A percentile compares a stretch with the other conserved stretches of the same genome.
phyloP scores from a whole-genome alignment of 2,113 vertebrate species.

The Psilopogon haemacephalus region DNA sequence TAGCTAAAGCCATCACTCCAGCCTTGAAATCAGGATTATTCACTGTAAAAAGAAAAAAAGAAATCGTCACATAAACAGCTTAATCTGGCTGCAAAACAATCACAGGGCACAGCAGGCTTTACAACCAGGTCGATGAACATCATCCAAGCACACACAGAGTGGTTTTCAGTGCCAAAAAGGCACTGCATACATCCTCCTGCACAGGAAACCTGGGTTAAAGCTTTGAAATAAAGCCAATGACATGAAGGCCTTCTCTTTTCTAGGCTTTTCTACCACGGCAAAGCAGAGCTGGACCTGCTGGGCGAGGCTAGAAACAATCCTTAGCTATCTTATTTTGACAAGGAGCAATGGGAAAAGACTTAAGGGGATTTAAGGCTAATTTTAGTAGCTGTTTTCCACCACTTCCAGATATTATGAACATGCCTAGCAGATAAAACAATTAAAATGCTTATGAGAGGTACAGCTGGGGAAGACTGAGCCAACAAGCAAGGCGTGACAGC shows the following conservation, averaged over 20 bases:
- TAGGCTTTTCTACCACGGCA: neutral
- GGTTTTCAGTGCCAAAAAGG: neutral
- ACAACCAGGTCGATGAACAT: neutral
- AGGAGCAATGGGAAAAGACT: neutral
- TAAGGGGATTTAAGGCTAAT: neutral
- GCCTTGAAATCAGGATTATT: slow-evolving; percentile 96
- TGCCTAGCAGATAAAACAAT: neutral
- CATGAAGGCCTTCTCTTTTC: neutral
- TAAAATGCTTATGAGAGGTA: neutral
- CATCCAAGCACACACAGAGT: neutral
- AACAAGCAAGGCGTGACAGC: accelerated
- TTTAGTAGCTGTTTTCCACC: neutral
- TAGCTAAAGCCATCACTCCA: slow-evolving; percentile 91
- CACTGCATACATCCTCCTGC: accelerated
- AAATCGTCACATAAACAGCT: neutral
- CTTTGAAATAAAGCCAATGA: neutral
- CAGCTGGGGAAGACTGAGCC: neutral
- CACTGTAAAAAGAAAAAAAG: slow-evolving; percentile 69
- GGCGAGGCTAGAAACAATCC: neutral
- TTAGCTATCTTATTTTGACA: neutral
- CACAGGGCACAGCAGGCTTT: accelerated
- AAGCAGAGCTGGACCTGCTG: neutral
- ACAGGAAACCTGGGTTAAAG: neutral
- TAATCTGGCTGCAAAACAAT: neutral
- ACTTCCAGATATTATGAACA: neutral